Evolutionary conservation across 2,888 invertebrate species (phyloP).

Genomic region (Melinaea menophilus): DNA sequence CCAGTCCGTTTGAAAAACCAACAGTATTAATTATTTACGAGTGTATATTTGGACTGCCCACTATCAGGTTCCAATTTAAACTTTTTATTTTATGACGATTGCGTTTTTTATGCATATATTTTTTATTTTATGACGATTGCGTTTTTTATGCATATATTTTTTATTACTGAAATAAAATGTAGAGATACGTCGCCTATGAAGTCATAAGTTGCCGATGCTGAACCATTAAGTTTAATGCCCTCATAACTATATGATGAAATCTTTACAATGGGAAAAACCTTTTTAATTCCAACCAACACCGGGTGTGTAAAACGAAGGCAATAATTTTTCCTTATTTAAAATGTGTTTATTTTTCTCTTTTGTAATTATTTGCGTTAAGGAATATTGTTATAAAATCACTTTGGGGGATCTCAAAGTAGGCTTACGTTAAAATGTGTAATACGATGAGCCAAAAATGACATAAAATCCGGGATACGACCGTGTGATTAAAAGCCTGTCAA

Average conservation of each 20-base stretch:
- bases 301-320: conserved; percentile 38
- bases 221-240: conserved; percentile 67
- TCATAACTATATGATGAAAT: conserved; percentile 66
- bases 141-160: background rate
- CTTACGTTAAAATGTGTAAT: conserved; percentile 10
- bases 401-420: conserved; percentile 18
- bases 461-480: conserved; percentile 24
- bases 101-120: background rate
- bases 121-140: background rate
- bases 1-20: conserved; percentile 65
- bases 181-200: conserved; percentile 61
- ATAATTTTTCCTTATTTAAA: background rate
- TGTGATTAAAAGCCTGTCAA: conserved; percentile 30
- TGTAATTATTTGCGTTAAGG: background rate
- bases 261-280: conserved; percentile 66
- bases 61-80: conserved; percentile 18
- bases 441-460: conserved; percentile 14
- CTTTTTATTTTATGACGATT: background rate
- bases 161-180: conserved; percentile 30
- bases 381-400: background rate
- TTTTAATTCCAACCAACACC: conserved; percentile 51
- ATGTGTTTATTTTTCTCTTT: background rate
- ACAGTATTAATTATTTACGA: conserved; percentile 48
- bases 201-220: conserved; percentile 49
- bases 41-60: conserved; percentile 40